These are phyloP conservation scores for Kuschelorhynchus macadamiae DNA, from an alignment of 2,888 invertebrate genomes.

Conservation along the genomic window DNA sequence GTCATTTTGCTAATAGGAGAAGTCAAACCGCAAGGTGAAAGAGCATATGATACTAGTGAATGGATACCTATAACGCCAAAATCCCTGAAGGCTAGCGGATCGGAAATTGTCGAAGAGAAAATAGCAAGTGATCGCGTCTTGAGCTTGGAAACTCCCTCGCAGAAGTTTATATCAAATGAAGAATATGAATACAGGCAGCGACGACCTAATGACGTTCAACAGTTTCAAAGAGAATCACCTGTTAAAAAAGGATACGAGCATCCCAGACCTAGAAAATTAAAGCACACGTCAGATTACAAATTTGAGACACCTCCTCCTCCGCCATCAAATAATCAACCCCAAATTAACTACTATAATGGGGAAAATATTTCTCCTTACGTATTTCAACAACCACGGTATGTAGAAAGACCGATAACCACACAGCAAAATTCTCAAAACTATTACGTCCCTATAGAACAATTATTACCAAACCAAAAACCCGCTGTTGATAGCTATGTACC, in stretches of 20 bases:
- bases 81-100: constrained; percentile 54
- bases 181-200: constrained; percentile 56
- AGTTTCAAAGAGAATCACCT: constrained; percentile 67
- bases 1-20: constrained; percentile 21
- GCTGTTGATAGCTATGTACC: constrained; percentile 19
- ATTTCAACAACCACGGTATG: constrained; percentile 28
- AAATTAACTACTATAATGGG: constrained; percentile 47
- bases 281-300: constrained; percentile 57
- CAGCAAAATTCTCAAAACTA: constrained; percentile 36
- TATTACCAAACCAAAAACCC: constrained; percentile 8
- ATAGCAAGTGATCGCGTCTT: constrained; percentile 64
- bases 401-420: constrained; percentile 14
- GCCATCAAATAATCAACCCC: constrained; percentile 48
- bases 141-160: constrained; percentile 60
- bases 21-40: constrained; percentile 35
- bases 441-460: background rate
- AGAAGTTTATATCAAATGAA: constrained; percentile 60
- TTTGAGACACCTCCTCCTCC: constrained; percentile 59
- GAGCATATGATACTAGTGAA: constrained; percentile 67
- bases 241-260: constrained; percentile 50
- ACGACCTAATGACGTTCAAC: constrained; percentile 54
- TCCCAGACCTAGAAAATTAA: constrained; percentile 47
- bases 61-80: constrained; percentile 72
- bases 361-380: constrained; percentile 26
- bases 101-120: constrained; percentile 55